Percentiles rank a stretch among this genome's conserved stretches.
Conservation (phyloP, 2,797 vertebrate genomes). For the Bovichtus variegatus region DNA sequence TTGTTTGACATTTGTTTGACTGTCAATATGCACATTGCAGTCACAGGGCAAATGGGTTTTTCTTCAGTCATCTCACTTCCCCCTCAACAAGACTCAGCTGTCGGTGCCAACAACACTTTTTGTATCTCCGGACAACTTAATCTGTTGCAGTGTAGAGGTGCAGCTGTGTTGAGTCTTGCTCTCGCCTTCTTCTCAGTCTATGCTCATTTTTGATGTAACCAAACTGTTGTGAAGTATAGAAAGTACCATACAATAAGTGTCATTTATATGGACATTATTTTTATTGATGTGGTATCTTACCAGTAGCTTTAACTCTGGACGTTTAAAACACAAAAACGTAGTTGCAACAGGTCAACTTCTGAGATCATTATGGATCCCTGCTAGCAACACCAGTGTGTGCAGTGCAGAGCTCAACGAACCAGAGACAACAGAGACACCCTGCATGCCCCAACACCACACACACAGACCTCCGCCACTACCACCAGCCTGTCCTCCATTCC, state of each 20-base stretch:
- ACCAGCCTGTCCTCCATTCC: not conserved
- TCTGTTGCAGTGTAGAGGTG: not conserved
- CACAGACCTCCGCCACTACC: not conserved
- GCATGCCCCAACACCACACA: not conserved
- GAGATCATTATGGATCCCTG: not conserved
- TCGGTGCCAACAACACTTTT: not conserved
- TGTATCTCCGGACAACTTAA: not conserved
- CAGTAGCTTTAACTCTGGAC: not conserved
- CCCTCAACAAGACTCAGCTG: not conserved
- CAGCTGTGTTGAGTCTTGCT: not conserved
- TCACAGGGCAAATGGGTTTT: not conserved
- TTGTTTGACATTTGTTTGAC: not conserved
- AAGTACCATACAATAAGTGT: not conserved
- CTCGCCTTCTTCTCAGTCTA: not conserved
- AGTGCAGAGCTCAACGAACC: not conserved
- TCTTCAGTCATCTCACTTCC: slow-evolving; percentile 1
- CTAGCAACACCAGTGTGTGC: not conserved
- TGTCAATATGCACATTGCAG: not conserved
- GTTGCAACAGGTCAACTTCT: not conserved
- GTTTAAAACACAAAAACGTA: not conserved
- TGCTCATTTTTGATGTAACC: not conserved
- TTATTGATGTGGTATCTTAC: not conserved
- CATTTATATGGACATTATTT: not conserved
- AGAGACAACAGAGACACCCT: no score
- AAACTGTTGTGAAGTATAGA: not conserved